Evolutionary conservation across 2,113 vertebrate genomes (phyloP).

Genomic region (Macrotus californicus): DNA sequence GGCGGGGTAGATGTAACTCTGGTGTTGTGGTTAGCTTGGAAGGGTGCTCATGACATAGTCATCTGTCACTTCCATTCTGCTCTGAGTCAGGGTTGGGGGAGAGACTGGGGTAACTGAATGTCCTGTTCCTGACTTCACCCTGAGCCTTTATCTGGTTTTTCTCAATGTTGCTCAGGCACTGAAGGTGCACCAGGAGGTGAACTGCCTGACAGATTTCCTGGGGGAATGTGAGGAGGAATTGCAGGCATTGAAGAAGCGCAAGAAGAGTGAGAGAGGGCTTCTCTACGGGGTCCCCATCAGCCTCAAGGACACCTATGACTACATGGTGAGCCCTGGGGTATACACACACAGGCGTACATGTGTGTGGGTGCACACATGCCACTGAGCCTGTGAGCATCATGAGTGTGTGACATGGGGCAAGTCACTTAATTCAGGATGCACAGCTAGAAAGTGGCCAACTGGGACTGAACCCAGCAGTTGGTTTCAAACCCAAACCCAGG

Average conservation of each 20-base stretch:
- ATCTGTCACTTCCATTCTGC: neutral
- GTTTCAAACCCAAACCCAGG: neutral
- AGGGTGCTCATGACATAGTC: neutral
- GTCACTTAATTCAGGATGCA: neutral
- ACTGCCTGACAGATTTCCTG: slow-evolving; percentile 83
- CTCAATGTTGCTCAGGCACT: slow-evolving; percentile 76
- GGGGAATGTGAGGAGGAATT: slow-evolving; percentile 84
- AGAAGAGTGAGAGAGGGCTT: slow-evolving; percentile 74
- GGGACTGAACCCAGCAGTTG: neutral
- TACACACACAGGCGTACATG: no score
- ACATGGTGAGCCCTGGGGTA: slow-evolving; percentile 75
- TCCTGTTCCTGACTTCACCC: neutral
- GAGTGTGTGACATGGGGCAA: neutral
- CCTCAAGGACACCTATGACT: slow-evolving; percentile 85
- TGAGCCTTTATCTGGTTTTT: neutral
- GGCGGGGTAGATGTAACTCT: neutral
- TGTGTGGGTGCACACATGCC: neutral
- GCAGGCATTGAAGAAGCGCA: slow-evolving; percentile 63
- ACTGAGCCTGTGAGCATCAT: neutral
- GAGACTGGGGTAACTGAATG: neutral
- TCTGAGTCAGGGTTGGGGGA: neutral
- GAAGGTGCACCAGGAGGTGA: slow-evolving; percentile 80
- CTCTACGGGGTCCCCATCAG: slow-evolving; percentile 87
- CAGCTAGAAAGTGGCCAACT: neutral
- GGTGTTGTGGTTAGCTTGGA: neutral